phyloP scores from a whole-genome alignment of 2,113 vertebrate genomes.

The Oncorhynchus nerka region DNA sequence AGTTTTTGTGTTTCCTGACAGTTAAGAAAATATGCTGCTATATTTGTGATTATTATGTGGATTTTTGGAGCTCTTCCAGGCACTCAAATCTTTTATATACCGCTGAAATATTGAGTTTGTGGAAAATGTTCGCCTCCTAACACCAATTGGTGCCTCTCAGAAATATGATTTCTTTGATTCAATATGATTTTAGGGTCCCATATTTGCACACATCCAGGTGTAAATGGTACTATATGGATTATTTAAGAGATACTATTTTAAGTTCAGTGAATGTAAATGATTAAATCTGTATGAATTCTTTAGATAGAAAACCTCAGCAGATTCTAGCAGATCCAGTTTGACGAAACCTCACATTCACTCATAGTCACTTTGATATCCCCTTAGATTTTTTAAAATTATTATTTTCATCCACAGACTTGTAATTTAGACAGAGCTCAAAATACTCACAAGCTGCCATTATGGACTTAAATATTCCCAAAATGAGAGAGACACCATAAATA shows the following conservation, averaged over 20 bases:
- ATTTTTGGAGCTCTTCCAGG: constrained; percentile 70
- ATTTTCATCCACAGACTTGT: constrained; percentile 61
- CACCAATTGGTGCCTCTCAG: constrained; percentile 56
- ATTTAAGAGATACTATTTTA: constrained; percentile 37
- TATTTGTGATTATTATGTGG: constrained; percentile 60
- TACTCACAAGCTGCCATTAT: constrained; percentile 58
- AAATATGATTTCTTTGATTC: constrained; percentile 17
- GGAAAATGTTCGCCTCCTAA: constrained; percentile 43
- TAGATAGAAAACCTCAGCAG: constrained; percentile 42
- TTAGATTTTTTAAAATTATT: constrained; percentile 57
- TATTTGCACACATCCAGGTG: constrained; percentile 45
- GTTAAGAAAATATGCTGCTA: constrained; percentile 64
- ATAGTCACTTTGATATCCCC: constrained; percentile 4
- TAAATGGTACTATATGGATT: constrained; percentile 54
- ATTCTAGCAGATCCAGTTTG: constrained; percentile 17
- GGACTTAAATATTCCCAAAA: constrained; percentile 60
- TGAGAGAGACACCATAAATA: constrained; percentile 44
- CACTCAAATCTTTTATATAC: constrained; percentile 72
- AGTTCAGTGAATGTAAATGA: constrained; percentile 23
- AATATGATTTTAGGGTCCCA: constrained; percentile 32
- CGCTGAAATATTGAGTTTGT: constrained; percentile 57
- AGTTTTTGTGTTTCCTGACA: constrained; percentile 63
- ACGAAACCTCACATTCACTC: constrained; percentile 37
- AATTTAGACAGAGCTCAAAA: constrained; percentile 61
- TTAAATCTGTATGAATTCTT: constrained; percentile 27